Evolutionary conservation across 2,113 vertebrate genomes (phyloP), one percentile per base, ranked within the genome.

Genomic region (Carassius carassius): DNA sequence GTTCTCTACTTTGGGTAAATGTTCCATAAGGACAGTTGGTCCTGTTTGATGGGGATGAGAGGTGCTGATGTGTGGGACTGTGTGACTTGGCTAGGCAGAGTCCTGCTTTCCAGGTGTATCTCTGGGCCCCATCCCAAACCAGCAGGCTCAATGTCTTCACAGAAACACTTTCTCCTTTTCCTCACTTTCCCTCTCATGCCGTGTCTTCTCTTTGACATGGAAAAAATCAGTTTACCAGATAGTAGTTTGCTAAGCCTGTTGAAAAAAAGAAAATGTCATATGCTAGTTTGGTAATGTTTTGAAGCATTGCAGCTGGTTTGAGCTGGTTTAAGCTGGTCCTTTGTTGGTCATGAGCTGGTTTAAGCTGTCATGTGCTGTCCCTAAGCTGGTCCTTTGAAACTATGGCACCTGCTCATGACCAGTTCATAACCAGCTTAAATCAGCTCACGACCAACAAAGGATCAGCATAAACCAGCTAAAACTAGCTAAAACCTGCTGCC

Each of bases 51-150:
- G 63, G 83, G 69, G 87, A 78, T 63, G n/a, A 76, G 85, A 89
- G 84, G 90, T 73, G 90, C 37, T 88, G 90, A 86, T 88, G 87
- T 92, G 87, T 89, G 78, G 9, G 86, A 87, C 85, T 70, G 19
- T 87, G 87, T 84, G 87, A 83, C 77, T 88, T 86, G 83, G 51
- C 85, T 73, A 37, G 62, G 7, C 4, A 54, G 41, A 78, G 51
- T 73, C 65, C 75, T 54, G 49, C 56, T 89, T 86, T 92, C 87
- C 92, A 92, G 91, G 91, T 93, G 92, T 93, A 84, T 67, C 83
- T 49, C 85, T 78, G 87, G 91, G 88, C 87, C 85, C 73, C 44
- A 77, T 69, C 87, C 92, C 91, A 93, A 88, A 81, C 86, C 67
- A 82, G 51, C 81, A 90, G 88, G 82, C 74, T 29, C 3, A 79